Base-by-base conservation (phyloP, 2,113 vertebrate species). In the Dascyllus trimaculatus region DNA sequence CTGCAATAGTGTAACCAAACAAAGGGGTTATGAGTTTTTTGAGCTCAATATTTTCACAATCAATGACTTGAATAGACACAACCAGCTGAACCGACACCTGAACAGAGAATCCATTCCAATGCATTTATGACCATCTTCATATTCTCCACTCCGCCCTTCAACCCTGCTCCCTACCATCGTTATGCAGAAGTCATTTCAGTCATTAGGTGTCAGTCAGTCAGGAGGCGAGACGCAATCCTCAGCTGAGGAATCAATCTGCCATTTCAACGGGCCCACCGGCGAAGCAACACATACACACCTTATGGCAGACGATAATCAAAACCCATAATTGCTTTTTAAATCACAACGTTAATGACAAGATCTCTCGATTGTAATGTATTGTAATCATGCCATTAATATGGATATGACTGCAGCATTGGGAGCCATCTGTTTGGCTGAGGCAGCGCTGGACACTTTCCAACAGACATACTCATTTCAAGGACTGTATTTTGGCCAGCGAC, bases 241-340 rank as follows among this genome's bases (percentile, higher is more conserved):
- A 76, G 71, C 67, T 60, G 71, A 83, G 80, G 84, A 92, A 93
- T 91, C 89, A 92, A 89, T 91, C 83, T 85, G 71, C 84, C 81
- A 64, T 86, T 67, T 86, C 73, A 48, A 71, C 38, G 73, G 58
- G 80, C 89, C 88, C 81, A 79, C 63, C 43, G 89, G 86, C 85
- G 78, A 82, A 74, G 79, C 65, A 80, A 53, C 60, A 56, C 35
- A 78, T 58, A 56, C 45, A 89, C 81, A 89, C 54, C 74, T 68
- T 78, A 85, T 73, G 72, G 53, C 71, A 56, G 87, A 89, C 85
- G 90, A 92, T 92, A 93, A 94, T 94, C 89, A 93, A 91, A 92
- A 89, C 66, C 86, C 87, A 91, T 94, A 93, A 94, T 94, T 92
- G 93, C 91, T 93, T 94, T 93, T 94, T 91, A 93, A 93, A 94